Evolutionary conservation across 2,888 invertebrate species (phyloP), one percentile per base, ranked within the genome.

Genomic region (Zhengitettix transpicula): DNA sequence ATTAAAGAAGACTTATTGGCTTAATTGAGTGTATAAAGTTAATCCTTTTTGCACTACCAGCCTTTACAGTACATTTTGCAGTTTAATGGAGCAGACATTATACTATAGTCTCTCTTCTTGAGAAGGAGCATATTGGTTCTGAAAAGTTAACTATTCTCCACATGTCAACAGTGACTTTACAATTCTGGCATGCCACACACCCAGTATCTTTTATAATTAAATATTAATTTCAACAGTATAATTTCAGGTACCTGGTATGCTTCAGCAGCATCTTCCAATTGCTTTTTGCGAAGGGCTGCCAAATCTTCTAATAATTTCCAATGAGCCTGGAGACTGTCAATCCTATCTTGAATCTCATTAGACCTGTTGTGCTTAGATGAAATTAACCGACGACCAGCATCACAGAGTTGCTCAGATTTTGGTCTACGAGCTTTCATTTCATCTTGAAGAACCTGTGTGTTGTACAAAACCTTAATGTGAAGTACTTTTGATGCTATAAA

Each of bases 291-390:
- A 61, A 83, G 71, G 0, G 84, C 86, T 0, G 89, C 87, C 16
- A 95, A 75, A 63, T 90, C 87, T 42, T 89, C 82, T n/a, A 98
- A 77, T n/a, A 84, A 80, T 63, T 85, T 84, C 96, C 96, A 97
- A 69, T 92, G 89, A 64, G 86, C 83, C 70, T 84, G 82, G 56
- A 94, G 77, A 10, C 85, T 85, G 17, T 85, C 81, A 40, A 93
- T 83, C 14, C 91, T 81, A 40, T 85, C 82, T 68, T 87, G 84
- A 55, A 96, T 89, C 72, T 94, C 93, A 0, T 78, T 73, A 42
- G 85, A 82, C 63, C 89, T 85, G 0, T 90, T 87, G 74, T 95
- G 94, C 61, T 85, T 82, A 42, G 89, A 89, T 57, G 81, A 78
- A 17, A 94, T 86, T n/a, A 64, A 56, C 16, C 68, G 67, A 62